These are phyloP conservation scores for Puntigrus tetrazona DNA, from an alignment of 2,113 vertebrate species.

Conservation along the genomic window DNA sequence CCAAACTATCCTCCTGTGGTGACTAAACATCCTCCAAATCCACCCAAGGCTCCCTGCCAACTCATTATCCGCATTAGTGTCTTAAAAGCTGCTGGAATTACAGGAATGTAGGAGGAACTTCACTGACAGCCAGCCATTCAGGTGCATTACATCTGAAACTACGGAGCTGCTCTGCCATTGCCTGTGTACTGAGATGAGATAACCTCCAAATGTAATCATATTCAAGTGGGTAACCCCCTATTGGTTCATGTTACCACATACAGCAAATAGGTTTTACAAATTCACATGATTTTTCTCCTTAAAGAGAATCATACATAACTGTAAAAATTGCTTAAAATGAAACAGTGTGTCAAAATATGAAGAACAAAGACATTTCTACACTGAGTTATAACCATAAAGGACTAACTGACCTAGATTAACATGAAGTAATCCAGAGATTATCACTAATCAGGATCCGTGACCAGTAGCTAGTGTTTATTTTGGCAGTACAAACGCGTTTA, in stretches of 20 bases:
- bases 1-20: constrained; percentile 40
- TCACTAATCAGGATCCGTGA: constrained; percentile 50
- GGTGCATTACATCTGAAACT: background rate
- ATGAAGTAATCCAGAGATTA: constrained; percentile 71
- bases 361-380: background rate
- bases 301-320: background rate
- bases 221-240: background rate
- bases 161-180: background rate
- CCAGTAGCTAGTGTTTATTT: constrained; percentile 58
- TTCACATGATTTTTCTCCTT: background rate
- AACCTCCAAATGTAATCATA: background rate
- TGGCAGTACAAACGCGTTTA: constrained; percentile 18
- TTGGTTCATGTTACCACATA: background rate
- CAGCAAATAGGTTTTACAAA: background rate
- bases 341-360: background rate
- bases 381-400: constrained; percentile 42
- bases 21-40: constrained; percentile 56
- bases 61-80: constrained; percentile 76
- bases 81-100: constrained; percentile 68
- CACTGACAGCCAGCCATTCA: constrained; percentile 41
- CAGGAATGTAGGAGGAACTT: constrained; percentile 43
- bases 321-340: background rate
- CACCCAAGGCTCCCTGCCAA: constrained; percentile 58
- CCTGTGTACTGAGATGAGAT: background rate
- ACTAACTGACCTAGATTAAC: constrained; percentile 67